phyloP scores from a whole-genome alignment of 2,888 invertebrate genomes.

The Agriopis marginaria region DNA sequence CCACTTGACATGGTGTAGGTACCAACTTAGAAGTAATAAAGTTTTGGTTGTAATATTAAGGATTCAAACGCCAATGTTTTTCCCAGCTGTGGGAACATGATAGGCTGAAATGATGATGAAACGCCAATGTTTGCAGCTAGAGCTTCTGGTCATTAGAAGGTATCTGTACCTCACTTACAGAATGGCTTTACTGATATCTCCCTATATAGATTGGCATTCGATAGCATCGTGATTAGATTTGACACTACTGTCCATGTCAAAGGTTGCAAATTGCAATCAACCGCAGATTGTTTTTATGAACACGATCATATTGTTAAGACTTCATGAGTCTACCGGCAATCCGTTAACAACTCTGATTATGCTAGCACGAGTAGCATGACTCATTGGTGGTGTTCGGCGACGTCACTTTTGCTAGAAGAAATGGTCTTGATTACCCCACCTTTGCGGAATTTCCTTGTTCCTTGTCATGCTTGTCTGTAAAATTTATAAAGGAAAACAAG shows the following conservation, averaged over 20 bases:
- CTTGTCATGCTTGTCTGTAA: background rate
- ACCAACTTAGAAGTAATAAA: too few species aligned
- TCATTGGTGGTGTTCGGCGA: conserved; percentile 12
- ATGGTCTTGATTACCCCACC: conserved; percentile 6
- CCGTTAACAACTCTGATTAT: conserved; percentile 24
- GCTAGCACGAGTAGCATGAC: conserved; percentile 19
- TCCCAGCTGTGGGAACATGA: too few species aligned
- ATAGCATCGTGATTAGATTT: background rate
- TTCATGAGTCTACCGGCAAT: background rate
- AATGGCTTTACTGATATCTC: background rate
- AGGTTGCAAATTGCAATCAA: conserved; percentile 1
- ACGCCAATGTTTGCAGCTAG: too few species aligned
- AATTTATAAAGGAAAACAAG: too few species aligned
- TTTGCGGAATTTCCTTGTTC: conserved; percentile 2
- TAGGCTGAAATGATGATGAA: too few species aligned
- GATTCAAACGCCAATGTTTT: too few species aligned
- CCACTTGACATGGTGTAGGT: too few species aligned
- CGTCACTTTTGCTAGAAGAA: conserved; percentile 8
- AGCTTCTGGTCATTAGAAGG: background rate
- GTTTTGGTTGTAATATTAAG: too few species aligned
- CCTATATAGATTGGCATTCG: background rate
- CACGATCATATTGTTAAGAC: background rate
- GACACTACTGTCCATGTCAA: background rate
- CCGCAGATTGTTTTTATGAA: conserved; percentile 3
- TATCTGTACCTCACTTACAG: background rate